phyloP scores from a whole-genome alignment of 2,113 vertebrate species.

The Leptocoma aspasia region DNA sequence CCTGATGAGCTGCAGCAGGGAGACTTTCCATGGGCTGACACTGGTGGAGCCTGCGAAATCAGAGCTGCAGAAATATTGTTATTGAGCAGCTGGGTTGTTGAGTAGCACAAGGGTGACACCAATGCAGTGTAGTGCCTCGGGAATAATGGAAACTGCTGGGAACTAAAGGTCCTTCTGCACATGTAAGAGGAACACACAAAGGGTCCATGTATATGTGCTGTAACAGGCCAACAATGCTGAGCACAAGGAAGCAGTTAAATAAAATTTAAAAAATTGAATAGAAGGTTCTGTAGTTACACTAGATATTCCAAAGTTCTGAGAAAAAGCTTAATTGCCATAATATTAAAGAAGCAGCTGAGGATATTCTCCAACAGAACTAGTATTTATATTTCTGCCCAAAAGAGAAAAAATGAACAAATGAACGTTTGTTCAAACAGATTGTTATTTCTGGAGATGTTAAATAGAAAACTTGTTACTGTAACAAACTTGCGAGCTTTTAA shows the following conservation, averaged over 20 bases:
- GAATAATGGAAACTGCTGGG: background rate
- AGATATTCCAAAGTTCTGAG: background rate
- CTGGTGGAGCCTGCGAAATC: background rate
- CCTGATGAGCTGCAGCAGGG: background rate
- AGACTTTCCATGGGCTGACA: background rate
- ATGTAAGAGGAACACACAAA: background rate
- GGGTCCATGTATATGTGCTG: background rate
- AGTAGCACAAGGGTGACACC: background rate
- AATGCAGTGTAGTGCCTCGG: background rate
- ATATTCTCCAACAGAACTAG: background rate
- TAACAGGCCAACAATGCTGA: background rate
- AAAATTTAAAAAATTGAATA: background rate
- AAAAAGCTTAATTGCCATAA: background rate
- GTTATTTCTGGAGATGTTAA: background rate
- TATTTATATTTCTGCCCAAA: background rate
- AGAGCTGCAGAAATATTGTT: background rate
- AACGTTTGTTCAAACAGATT: background rate
- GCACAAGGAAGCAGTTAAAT: background rate
- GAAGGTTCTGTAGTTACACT: background rate
- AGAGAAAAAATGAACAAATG: background rate
- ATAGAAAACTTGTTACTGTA: background rate
- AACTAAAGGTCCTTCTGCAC: background rate
- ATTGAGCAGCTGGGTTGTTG: background rate
- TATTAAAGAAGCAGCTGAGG: background rate
- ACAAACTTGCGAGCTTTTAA: background rate